Percentiles rank a stretch among this genome's conserved stretches.
Conservation (phyloP, 2,113 vertebrate genomes). For the Petrocephalus zakoni region DNA sequence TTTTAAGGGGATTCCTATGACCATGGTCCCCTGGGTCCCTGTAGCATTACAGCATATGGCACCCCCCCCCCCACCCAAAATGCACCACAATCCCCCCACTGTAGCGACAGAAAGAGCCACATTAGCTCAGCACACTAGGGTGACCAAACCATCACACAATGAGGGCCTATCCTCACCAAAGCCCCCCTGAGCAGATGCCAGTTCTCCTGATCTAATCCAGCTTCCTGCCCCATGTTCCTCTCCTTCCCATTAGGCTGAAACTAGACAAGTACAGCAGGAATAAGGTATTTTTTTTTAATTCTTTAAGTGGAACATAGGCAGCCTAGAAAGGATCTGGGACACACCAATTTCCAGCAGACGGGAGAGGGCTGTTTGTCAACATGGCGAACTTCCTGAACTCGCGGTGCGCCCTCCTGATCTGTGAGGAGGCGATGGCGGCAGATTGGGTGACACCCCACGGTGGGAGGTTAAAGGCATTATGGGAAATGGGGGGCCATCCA, state of each 20-base stretch:
- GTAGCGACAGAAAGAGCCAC: not conserved
- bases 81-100: not conserved
- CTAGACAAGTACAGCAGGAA: not conserved
- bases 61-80: not conserved
- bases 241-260: not conserved
- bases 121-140: not conserved
- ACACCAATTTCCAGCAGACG: not conserved
- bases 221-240: not conserved
- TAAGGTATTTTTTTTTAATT: not conserved
- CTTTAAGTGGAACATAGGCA: not conserved
- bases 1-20: not conserved
- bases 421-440: not conserved
- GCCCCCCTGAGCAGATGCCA: not conserved
- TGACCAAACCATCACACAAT: not conserved
- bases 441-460: not conserved
- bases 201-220: not conserved
- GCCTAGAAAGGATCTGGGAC: not conserved
- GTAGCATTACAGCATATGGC: not conserved
- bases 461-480: slow-evolving; percentile 6
- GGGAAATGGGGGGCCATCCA: not conserved
- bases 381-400: not conserved
- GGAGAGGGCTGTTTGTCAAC: not conserved
- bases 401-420: not conserved
- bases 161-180: not conserved
- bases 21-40: not conserved